Evolutionary conservation across 2,113 vertebrate species (phyloP), one percentile per base, ranked within the genome.

Genomic region (Daboia siamensis): DNA sequence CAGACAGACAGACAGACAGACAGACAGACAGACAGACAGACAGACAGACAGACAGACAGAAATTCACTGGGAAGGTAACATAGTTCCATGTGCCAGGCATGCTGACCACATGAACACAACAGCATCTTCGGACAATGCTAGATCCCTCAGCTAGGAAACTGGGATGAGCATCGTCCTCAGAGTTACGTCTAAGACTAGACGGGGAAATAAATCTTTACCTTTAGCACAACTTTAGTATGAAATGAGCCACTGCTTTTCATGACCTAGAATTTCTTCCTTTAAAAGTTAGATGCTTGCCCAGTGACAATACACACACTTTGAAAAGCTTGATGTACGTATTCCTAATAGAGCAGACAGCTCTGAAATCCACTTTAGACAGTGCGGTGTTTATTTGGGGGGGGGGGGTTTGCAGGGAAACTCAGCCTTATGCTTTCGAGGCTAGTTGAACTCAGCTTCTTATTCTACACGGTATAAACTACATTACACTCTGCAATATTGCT

Each of bases 211-310:
- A 51, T 51, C 11, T 61, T 29, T 29, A 61, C 24, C 59, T 64
- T 64, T 64, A 64, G 26, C 54, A 12, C n/a, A 54, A 88, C 87
- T 55, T 57, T 12, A 51, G 59, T 59, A 10, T 46, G 24, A 69
- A 69, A 90, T 20, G 59, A 9, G 46, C 24, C 3, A 9, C n/a
- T 69, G 44, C 6, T 10, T n/a, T 46, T 51, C 26, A 33, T 6
- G 23, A 0, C 11, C 39, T 94, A 95, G 90, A 52, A 88, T 90
- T 59, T 91, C 88, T 93, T 95, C 94, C 94, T 94, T 96, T 95
- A 93, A 91, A 95, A 95, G 95, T 95, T 95, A 95, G 94, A 94
- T 90, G 94, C 94, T 96, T 93, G 94, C 95, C 96, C 91, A 94
- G 95, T 87, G 93, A 89, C 96, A 94, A 93, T 93, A 96, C 95